Conservation (phyloP, 2,888 invertebrate species). For the Capitulum mitella region DNA sequence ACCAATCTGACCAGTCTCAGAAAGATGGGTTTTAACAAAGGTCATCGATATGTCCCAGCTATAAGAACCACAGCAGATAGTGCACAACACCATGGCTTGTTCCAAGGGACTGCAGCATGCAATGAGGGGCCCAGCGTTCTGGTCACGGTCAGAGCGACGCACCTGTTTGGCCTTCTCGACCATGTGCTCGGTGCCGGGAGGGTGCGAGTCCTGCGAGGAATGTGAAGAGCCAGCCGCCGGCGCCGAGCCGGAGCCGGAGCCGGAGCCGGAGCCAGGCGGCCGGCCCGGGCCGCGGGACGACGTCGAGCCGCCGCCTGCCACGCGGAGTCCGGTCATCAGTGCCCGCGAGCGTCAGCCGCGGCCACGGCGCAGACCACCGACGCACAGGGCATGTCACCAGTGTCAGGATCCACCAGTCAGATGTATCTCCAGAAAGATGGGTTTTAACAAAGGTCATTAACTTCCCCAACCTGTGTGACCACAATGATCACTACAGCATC, state of each 20-base stretch:
- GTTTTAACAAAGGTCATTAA: background rate
- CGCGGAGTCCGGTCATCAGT: background rate
- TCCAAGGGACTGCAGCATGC: background rate
- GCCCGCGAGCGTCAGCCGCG: background rate
- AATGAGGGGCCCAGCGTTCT: background rate
- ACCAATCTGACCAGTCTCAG: background rate
- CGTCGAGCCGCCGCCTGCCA: background rate
- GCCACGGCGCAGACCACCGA: background rate
- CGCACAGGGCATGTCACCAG: background rate
- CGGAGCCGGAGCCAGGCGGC: background rate
- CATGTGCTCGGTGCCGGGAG: conserved; percentile 58
- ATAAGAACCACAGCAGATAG: background rate
- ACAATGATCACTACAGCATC: background rate
- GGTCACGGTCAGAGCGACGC: conserved; percentile 27
- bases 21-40: conserved; percentile 9
- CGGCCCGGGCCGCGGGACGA: conserved; percentile 2
- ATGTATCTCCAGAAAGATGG: background rate
- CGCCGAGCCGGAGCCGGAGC: too few species aligned
- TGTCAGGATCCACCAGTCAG: background rate
- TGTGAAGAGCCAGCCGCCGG: too few species aligned
- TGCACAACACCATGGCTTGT: background rate
- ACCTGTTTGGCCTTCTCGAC: conserved; percentile 77
- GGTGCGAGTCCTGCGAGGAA: background rate
- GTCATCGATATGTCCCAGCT: background rate
- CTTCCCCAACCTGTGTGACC: background rate